Evolutionary conservation across 2,888 invertebrate species (phyloP), one percentile per base, ranked within the genome.

Genomic region (Drosophila sordidula): DNA sequence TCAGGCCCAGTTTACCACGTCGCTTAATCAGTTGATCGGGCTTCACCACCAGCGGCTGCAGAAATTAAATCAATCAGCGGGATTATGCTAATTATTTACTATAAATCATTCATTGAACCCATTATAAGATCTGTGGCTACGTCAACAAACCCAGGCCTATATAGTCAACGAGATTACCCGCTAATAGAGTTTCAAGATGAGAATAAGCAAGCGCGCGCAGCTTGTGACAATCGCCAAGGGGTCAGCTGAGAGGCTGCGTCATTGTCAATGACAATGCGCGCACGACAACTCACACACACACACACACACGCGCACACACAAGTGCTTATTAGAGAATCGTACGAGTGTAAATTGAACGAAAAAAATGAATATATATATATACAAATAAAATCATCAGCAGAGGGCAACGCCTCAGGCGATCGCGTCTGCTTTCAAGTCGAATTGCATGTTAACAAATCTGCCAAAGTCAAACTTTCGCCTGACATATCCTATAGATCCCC

Each of bases 1-100:
- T 98, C 54, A 99, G 93, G 0, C 99, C 99, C 59, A 99, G 94
- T 93, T 99, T 99, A 58, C 99, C 99, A 61, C 99, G 95, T 29
- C 99, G 94, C 92, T 99, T 99, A 91, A 99, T 99, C 92, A 99
- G 94, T 93, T 99, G 99, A 93, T 99, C 99, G 0, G 99, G 99
- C 91, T 99, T 99, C n/a, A 98, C 99, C 4, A 99, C 99, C 79
- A 99, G 93, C 93, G 96, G 95, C 96, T 97, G 93, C 34, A 91
- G 16, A 39, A 51, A 41, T 25, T 26, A 51, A 26, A 44, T 14
- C 16, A 39, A 34, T 44, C 29, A 36, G 26, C 22, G 14, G 12
- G 4, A 41, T 42, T 1, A 57, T 51, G 45, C 25, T 65, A 72
- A 72, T 69, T 55, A 58, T 6, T 32, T 41, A 6, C 5, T 56